Conservation (phyloP, 92 coral and sea anemone species). For the Epizoanthus illoricatus region DNA sequence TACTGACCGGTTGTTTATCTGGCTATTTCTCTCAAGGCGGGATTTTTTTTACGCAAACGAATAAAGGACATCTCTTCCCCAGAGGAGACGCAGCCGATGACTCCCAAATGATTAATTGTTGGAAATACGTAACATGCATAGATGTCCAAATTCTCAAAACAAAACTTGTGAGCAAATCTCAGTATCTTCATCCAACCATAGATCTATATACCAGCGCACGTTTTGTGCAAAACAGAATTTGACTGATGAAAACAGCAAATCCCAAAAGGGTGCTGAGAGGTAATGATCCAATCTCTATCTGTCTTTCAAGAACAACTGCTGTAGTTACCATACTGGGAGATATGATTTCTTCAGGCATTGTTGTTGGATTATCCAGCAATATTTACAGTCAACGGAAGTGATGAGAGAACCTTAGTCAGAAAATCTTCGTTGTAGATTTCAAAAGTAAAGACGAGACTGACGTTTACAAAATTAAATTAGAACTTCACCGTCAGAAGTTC, state of each 20-base stretch:
- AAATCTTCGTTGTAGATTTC: too few relatives aligned
- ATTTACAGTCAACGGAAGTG: too few relatives aligned
- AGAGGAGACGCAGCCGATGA: slow-evolving; percentile 30
- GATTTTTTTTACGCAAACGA: slow-evolving; percentile 33
- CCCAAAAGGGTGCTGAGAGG: not conserved
- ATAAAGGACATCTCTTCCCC: slow-evolving; percentile 30
- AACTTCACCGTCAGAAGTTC: too few relatives aligned
- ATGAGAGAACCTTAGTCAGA: too few relatives aligned
- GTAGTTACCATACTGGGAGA: too few relatives aligned
- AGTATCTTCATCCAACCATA: not conserved
- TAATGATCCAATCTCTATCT: too few relatives aligned
- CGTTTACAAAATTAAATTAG: too few relatives aligned
- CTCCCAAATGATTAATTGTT: slow-evolving; percentile 11
- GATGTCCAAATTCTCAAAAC: not conserved
- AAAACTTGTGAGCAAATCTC: not conserved
- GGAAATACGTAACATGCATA: not conserved
- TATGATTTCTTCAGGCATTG: too few relatives aligned
- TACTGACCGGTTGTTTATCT: slow-evolving; percentile 20
- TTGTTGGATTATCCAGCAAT: too few relatives aligned
- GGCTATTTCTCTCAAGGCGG: slow-evolving; percentile 33
- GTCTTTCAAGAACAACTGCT: too few relatives aligned
- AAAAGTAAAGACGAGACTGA: too few relatives aligned
- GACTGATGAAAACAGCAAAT: not conserved
- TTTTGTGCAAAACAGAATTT: not conserved
- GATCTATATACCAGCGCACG: not conserved